Base-by-base conservation (phyloP, 1,140 invertebrate genomes). In the Dendrolimus punctatus region DNA sequence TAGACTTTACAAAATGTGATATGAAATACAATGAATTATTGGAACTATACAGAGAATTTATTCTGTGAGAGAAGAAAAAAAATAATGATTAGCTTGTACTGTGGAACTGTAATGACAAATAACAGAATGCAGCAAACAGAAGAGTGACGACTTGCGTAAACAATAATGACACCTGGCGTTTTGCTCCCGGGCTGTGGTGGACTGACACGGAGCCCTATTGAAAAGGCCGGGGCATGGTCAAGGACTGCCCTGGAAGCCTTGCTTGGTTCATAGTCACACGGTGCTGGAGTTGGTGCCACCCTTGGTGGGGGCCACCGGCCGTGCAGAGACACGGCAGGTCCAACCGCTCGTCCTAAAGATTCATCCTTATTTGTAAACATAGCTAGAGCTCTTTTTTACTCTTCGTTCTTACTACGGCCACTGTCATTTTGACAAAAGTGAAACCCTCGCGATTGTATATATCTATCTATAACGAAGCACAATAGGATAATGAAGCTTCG, bases 191-290 rank as follows among this genome's bases (percentile, higher is more conserved):
- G 68, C 53, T 72, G 69, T 8, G 82, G 80, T 8, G 68, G 64
- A 57, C 83, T 87, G 4, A 91, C 90, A 61, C 91, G 91, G 49
- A 90, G 73, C 6, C 90, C 90, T 70, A 92, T 94, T 3, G 92
- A 92, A 66, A 91, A 93, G 55, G 91, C 91, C 40, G 92, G 92
- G 4, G 92, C 90, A 58, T 90, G 88, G 60, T 92, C 91, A 56
- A 91, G 87, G 4, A 92, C 89, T 0, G 90, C 89, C 68, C 91
- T 90, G 44, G 90, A 90, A 2, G 91, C 90, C 55, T 92, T 92
- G 66, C 94, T 91, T 0, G 95, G 93, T 87, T 94, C 90, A 87
- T 98, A 92, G 86, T 95, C 90, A 53, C 96, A 90, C 49, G 96
- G 91, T 63, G 95, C 93, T 0, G 97, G 97, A 9, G 95, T 96